Conservation (phyloP, 2,888 invertebrate species). For the Hydrotaea diabolus region DNA sequence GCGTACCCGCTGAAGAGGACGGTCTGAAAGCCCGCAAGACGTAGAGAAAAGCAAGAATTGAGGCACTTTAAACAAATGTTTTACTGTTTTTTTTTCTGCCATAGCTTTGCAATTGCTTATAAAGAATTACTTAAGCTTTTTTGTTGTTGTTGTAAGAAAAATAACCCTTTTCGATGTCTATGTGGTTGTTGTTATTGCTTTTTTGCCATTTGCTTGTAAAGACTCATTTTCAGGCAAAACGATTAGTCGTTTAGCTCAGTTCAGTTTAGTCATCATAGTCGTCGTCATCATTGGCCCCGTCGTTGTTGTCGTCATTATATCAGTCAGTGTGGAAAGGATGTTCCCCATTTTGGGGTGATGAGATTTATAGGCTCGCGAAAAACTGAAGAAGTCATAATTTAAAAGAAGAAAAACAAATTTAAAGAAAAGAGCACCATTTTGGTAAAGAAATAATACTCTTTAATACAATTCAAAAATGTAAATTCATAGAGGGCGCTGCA, state of each 20-base stretch:
- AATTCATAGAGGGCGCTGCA: too few species aligned
- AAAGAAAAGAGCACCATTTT: too few species aligned
- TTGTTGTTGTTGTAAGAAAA: neutral
- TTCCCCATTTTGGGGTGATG: neutral
- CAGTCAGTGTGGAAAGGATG: neutral
- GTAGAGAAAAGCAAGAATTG: neutral
- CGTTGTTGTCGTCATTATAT: neutral
- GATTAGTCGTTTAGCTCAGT: conserved; percentile 20
- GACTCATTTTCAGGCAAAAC: conserved; percentile 32
- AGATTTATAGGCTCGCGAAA: neutral
- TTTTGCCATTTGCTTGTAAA: conserved; percentile 5
- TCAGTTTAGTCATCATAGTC: conserved; percentile 9
- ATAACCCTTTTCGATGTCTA: neutral
- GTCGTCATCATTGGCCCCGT: neutral
- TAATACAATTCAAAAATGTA: too few species aligned
- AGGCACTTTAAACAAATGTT: neutral
- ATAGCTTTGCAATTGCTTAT: neutral
- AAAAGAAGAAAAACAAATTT: too few species aligned
- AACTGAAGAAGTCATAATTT: too few species aligned
- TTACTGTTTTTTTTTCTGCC: neutral
- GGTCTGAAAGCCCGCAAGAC: neutral
- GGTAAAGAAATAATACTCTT: too few species aligned
- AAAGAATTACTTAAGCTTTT: conserved; percentile 10
- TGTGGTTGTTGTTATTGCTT: neutral
- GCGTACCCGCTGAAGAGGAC: neutral